These are phyloP conservation scores for Rhabdomys pumilio DNA, from an alignment of 2,797 vertebrate genomes.

Conservation along the genomic window DNA sequence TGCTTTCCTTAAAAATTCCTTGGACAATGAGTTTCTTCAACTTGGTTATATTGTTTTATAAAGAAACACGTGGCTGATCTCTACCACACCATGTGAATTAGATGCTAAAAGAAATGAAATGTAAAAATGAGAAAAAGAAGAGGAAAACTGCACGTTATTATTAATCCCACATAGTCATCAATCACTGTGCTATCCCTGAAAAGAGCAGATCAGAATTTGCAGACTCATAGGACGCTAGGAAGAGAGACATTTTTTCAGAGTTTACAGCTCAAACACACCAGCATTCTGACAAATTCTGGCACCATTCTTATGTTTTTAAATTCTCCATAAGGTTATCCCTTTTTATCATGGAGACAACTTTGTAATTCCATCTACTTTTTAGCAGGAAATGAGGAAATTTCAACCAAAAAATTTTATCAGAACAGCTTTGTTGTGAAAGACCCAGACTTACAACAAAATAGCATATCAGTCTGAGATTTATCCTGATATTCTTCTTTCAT, in stretches of 20 bases:
- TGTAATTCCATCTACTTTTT: not conserved
- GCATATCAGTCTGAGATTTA: not conserved
- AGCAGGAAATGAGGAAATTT: not conserved
- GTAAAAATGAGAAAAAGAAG: not conserved
- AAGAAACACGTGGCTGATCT: not conserved
- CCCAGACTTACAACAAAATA: not conserved
- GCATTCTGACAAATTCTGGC: not conserved
- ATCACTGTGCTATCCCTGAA: rapidly evolving
- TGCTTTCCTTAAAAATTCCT: not conserved
- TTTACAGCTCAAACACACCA: not conserved
- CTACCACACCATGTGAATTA: not conserved
- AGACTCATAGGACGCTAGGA: not conserved
- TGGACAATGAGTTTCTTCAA: not conserved
- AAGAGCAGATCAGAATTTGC: rapidly evolving
- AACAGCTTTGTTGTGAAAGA: not conserved
- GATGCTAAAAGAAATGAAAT: not conserved
- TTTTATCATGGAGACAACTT: not conserved
- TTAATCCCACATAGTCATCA: rapidly evolving
- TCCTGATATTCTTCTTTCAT: not conserved
- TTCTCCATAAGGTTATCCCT: not conserved
- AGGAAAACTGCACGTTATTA: too few species aligned
- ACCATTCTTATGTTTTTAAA: rapidly evolving
- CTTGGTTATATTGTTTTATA: not conserved
- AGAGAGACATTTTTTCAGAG: not conserved
- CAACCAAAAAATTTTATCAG: not conserved